Evolutionary conservation across 2,888 invertebrate species (phyloP).

Genomic region (Megastigmus dorsalis): DNA sequence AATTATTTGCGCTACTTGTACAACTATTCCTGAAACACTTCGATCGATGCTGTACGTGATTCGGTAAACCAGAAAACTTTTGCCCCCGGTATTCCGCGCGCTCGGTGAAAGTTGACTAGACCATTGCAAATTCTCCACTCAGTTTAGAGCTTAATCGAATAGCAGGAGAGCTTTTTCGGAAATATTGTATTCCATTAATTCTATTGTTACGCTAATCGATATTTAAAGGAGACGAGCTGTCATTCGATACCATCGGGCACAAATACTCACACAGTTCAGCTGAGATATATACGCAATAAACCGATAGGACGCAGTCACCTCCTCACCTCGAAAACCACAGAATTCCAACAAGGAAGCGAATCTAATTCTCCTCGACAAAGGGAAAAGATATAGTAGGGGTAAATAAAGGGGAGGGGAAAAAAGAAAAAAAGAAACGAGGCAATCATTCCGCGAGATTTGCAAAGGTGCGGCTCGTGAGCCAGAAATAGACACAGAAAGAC

Average conservation of each 20-base stretch:
- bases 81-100: slow-evolving; percentile 48
- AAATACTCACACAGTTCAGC: too few relatives aligned
- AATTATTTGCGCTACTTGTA: too few relatives aligned
- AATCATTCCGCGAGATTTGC: slow-evolving; percentile 33
- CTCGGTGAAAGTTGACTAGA: slow-evolving; percentile 42
- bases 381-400: not conserved
- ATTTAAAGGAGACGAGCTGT: too few relatives aligned
- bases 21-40: slow-evolving; percentile 5
- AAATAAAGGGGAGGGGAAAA: not conserved
- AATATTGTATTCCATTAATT: too few relatives aligned
- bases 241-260: too few relatives aligned
- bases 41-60: slow-evolving; percentile 37
- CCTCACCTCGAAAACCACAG: too few relatives aligned
- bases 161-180: slow-evolving; percentile 5
- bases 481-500: slow-evolving; percentile 32
- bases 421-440: not conserved
- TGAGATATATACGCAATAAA: too few relatives aligned
- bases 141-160: slow-evolving; percentile 32
- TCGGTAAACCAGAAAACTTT: slow-evolving; percentile 34
- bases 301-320: too few relatives aligned
- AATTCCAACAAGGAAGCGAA: too few relatives aligned
- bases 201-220: too few relatives aligned
- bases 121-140: slow-evolving; percentile 43
- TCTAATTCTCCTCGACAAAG: not conserved
- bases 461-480: not conserved